Base-by-base conservation (phyloP, 2,113 vertebrate genomes). In the Podocnemis expansa region DNA sequence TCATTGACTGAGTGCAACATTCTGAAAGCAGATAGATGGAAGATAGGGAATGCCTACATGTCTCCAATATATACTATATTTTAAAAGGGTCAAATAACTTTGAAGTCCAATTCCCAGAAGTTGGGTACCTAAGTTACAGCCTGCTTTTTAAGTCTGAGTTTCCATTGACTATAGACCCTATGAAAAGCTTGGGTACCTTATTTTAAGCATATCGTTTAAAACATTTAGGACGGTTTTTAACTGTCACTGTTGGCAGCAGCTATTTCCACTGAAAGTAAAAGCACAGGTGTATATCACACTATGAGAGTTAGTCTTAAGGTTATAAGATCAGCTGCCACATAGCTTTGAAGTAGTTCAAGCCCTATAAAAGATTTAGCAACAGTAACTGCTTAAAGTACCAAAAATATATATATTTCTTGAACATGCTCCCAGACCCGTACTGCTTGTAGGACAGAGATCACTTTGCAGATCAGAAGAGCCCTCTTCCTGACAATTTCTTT, bases 351-450 rank as follows among this genome's bases (percentile, higher is more conserved):
- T 43, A 82, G 70, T 3, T 34, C 41, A 24, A 84, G 63, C 41
- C 52, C 79, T 70, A 1, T 8, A 22, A 51, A 88, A 89, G n/a
- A 76, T 29, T 45, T 24, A 49, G 80, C 43, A 76, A 43, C 73
- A 27, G 34, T 25, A 67, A 29, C 8, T 19, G n/a, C 41, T 52
- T 90, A 84, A 19, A 54, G n/a, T 58, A 84, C 31, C 84, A 88
- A 75, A 95, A 93, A 83, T n/a, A n/a, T n/a, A n/a, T n/a, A n/a
- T n/a, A n/a, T n/a, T n/a, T 91, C 70, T 91, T 92, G 83, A 47
- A n/a, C 14, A 80, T 86, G 83, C 45, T 3, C 82, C 85, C 43
- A 58, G 63, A 54, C 31, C 34, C 80, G 88, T 5, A 0, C 6
- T 13, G 25, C 81, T 70, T 14, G 38, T 51, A 60, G 56, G 31